Base-by-base conservation (phyloP, 2,888 invertebrate genomes). In the Oxytorus armatus region DNA sequence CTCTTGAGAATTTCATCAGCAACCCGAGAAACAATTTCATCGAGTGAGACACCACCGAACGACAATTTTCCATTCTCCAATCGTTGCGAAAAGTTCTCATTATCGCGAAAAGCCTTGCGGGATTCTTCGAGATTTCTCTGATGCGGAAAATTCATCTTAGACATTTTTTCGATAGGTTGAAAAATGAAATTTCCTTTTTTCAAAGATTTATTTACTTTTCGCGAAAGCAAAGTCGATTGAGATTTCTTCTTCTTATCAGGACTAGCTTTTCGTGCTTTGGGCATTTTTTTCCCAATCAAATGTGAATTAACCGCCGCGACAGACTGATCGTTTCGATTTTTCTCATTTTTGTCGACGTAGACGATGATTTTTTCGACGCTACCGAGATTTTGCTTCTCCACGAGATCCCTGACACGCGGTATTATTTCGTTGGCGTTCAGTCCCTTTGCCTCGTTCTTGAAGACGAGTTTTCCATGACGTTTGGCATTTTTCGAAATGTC, bases 331-430 rank as follows among this genome's bases (percentile, higher is more conserved):
- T 72, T 21, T 21, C 55, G 55, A 47, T 79, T 81, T 18, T 69
- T 61, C 49, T 85, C 76, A 36, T 82, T 81, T 42, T 84, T 85
- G 29, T 86, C 84, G 0, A 85, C 83, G 49, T 86, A 86, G 44
- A 86, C 84, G 51, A 86, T 83, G 39, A 86, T 85, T 73, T 83
- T 86, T 39, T 86, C 85, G 1, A 86, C 74, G 51, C 77, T 82
- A 1, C 84, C 85, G 5, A 86, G 73, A 74, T 86, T 82, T 49
- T 85, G 77, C 23, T 81, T 82, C 51, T 85, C 74, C 21, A 84
- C 77, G 23, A 85, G 49, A 25, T 83, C 61, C 33, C 79, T 77
- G 1, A 86, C 82, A 5, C 69, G 79, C 7, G 84, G 83, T 66
- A 86, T 78, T 36, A 86, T 81, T n/a, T 65, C 79, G 10, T 77